Conservation (phyloP, 1,140 invertebrate species). For the Cecropterus lyciades region DNA sequence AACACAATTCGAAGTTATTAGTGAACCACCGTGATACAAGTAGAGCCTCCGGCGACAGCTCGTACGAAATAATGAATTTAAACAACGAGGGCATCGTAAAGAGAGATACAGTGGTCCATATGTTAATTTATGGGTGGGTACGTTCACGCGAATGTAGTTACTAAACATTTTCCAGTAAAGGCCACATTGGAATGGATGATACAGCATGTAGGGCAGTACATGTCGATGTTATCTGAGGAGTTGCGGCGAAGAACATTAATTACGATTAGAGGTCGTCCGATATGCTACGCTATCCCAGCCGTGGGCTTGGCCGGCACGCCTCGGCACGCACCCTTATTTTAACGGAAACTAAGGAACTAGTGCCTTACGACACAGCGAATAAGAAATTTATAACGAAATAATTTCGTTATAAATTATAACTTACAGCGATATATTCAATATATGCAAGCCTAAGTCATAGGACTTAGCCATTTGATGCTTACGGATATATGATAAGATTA, state of each 20-base stretch:
- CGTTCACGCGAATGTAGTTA: constrained; percentile 7
- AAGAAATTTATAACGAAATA: too few species aligned
- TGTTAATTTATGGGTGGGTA: neutral
- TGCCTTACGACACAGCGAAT: neutral
- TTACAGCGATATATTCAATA: too few species aligned
- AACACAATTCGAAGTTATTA: too few species aligned
- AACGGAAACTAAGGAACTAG: constrained; percentile 9
- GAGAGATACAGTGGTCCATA: neutral
- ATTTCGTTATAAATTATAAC: too few species aligned
- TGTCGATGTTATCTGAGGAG: constrained; percentile 53
- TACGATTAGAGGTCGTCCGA: constrained; percentile 52
- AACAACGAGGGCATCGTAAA: constrained; percentile 31
- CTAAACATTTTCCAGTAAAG: constrained; percentile 24
- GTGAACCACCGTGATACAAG: too few species aligned
- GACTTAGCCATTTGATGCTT: too few species aligned
- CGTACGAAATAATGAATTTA: constrained; percentile 6
- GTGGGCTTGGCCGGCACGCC: constrained; percentile 45
- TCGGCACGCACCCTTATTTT: constrained; percentile 22
- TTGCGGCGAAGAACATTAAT: constrained; percentile 54
- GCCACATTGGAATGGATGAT: constrained; percentile 27
- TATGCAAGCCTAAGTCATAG: too few species aligned
- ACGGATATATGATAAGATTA: too few species aligned
- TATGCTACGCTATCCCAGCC: constrained; percentile 35
- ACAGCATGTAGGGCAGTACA: constrained; percentile 28
- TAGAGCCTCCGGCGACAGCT: too few species aligned